Evolutionary conservation across 2,113 vertebrate genomes (phyloP).

Genomic region (Cynoglossus semilaevis): DNA sequence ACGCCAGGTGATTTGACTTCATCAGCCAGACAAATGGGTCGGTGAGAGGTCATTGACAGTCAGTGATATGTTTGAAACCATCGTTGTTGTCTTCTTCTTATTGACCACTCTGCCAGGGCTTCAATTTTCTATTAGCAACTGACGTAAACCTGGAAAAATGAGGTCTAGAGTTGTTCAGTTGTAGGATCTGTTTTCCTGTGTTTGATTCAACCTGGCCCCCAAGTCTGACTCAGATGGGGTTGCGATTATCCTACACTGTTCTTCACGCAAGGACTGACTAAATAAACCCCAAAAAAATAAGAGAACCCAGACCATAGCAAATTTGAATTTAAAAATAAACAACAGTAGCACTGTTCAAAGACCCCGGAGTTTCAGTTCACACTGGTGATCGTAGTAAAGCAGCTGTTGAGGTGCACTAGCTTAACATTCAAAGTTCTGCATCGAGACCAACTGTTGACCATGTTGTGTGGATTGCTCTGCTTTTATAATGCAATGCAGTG

Average conservation of each 20-base stretch:
- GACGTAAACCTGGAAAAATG: too few species aligned
- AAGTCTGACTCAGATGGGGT: too few species aligned
- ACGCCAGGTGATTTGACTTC: conserved; percentile 22
- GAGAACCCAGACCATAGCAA: neutral
- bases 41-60: neutral
- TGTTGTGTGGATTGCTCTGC: conserved; percentile 17
- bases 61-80: conserved; percentile 5
- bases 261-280: too few species aligned
- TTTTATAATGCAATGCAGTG: conserved; percentile 39
- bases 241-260: too few species aligned
- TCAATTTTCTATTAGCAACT: too few species aligned
- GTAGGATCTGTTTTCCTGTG: too few species aligned
- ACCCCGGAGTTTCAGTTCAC: conserved; percentile 4
- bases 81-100: too few species aligned
- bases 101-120: too few species aligned
- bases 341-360: neutral
- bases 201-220: too few species aligned
- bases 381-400: neutral
- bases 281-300: too few species aligned
- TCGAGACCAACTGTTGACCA: conserved; percentile 22
- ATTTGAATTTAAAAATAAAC: conserved; percentile 1
- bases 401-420: conserved; percentile 1
- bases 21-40: conserved; percentile 25
- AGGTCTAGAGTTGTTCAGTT: too few species aligned
- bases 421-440: conserved; percentile 1